phyloP scores from a whole-genome alignment of 2,797 vertebrate genomes.

The Oreortyx pictus region DNA sequence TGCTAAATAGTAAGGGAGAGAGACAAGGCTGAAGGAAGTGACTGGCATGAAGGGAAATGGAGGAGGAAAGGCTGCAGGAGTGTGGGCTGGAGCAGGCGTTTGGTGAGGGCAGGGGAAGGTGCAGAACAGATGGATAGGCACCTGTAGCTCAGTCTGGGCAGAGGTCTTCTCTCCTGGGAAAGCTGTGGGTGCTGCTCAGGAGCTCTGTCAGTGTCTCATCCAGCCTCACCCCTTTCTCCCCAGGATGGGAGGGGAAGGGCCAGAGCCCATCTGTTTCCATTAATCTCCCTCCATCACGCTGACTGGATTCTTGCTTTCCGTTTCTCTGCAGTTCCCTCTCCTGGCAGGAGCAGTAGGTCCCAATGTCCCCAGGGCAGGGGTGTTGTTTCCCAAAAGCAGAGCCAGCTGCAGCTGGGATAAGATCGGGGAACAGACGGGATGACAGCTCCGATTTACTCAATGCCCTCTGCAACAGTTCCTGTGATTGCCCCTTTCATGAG shows the following conservation, averaged over 20 bases:
- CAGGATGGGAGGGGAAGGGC: neutral
- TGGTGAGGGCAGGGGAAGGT: neutral
- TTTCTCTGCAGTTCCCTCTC: neutral
- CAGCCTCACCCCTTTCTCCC: neutral
- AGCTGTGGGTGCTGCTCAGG: neutral
- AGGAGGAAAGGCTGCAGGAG: neutral
- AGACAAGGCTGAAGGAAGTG: neutral
- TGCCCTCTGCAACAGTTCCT: neutral
- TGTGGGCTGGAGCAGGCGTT: rapidly evolving
- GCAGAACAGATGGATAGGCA: neutral
- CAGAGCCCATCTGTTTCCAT: neutral
- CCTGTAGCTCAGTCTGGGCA: neutral
- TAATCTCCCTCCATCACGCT: neutral
- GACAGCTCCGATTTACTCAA: neutral
- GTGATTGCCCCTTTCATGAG: neutral
- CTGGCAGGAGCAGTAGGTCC: neutral
- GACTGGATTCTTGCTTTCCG: neutral
- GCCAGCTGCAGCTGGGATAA: neutral
- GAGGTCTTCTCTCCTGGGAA: neutral
- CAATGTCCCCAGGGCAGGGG: neutral
- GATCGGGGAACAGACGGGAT: neutral
- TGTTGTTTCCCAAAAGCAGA: neutral
- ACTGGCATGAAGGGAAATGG: neutral
- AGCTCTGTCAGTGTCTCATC: neutral
- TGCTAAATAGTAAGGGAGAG: neutral